Conservation (phyloP, 1,140 invertebrate species). For the Camponotus floridanus region DNA sequence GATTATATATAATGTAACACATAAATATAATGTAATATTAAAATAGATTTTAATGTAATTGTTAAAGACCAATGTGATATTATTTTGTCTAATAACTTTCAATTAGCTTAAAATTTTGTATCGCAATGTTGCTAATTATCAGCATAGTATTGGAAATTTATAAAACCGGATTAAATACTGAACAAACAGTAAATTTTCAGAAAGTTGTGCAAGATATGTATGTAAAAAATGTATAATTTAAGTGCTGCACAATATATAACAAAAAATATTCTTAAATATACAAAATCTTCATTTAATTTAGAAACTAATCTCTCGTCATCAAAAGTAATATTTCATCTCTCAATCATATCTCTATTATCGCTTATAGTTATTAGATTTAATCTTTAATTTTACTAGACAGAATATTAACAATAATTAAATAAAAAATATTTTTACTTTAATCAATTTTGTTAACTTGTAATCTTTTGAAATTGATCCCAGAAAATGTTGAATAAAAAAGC, state of each 20-base stretch:
- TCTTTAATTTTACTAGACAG: neutral
- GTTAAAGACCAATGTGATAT: slow-evolving; percentile 31
- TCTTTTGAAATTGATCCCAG: neutral
- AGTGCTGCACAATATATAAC: neutral
- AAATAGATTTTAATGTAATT: slow-evolving; percentile 11
- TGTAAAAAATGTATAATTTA: neutral
- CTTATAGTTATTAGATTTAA: neutral
- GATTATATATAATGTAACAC: neutral
- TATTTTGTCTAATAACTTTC: slow-evolving; percentile 28
- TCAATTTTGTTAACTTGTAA: slow-evolving; percentile 10
- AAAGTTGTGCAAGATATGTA: neutral
- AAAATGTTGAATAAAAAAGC: neutral
- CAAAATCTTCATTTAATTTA: neutral
- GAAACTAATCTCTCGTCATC: neutral
- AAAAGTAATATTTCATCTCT: neutral
- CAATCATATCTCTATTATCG: neutral
- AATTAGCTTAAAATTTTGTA: slow-evolving; percentile 25
- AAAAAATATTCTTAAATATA: slow-evolving; percentile 17
- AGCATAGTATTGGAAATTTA: neutral
- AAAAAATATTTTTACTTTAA: slow-evolving; percentile 27
- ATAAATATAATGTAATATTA: neutral
- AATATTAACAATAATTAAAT: neutral
- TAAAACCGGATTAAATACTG: neutral
- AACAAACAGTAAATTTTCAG: slow-evolving; percentile 10
- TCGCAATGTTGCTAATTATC: neutral